Evolutionary conservation across 2,797 vertebrate species (phyloP).

Genomic region (Sibirionetta formosa): DNA sequence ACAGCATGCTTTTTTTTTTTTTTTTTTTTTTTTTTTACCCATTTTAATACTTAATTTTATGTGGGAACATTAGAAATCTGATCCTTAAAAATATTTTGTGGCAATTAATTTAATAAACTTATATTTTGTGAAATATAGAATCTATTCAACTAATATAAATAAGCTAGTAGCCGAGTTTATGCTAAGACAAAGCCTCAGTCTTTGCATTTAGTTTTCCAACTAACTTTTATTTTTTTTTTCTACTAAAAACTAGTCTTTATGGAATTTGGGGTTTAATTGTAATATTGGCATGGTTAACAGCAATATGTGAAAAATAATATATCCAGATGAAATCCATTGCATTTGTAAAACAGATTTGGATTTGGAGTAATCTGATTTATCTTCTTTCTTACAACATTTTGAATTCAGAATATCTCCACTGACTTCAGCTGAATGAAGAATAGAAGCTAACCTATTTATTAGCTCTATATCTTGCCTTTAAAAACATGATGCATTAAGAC

Average conservation of each 20-base stretch:
- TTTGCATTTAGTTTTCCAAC: background rate
- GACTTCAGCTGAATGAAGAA: background rate
- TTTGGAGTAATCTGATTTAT: background rate
- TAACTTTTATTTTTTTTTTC: background rate
- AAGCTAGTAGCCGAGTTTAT: background rate
- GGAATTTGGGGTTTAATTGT: background rate
- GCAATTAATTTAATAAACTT: background rate
- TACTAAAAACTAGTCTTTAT: background rate
- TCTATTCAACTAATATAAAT: background rate
- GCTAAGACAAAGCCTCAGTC: background rate
- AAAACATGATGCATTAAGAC: conserved; percentile 28
- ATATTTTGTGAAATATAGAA: background rate
- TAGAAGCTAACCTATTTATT: background rate
- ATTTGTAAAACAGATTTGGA: background rate
- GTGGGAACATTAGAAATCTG: background rate
- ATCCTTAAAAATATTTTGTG: background rate
- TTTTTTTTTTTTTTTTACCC: background rate
- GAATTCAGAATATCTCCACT: background rate
- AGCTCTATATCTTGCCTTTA: background rate
- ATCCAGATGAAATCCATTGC: background rate
- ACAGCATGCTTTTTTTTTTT: background rate
- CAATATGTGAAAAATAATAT: background rate
- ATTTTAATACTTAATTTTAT: background rate
- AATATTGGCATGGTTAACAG: background rate
- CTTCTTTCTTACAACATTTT: background rate